Evolutionary conservation across 2,888 invertebrate genomes (phyloP).

Genomic region (Nephrotoma flavescens): DNA sequence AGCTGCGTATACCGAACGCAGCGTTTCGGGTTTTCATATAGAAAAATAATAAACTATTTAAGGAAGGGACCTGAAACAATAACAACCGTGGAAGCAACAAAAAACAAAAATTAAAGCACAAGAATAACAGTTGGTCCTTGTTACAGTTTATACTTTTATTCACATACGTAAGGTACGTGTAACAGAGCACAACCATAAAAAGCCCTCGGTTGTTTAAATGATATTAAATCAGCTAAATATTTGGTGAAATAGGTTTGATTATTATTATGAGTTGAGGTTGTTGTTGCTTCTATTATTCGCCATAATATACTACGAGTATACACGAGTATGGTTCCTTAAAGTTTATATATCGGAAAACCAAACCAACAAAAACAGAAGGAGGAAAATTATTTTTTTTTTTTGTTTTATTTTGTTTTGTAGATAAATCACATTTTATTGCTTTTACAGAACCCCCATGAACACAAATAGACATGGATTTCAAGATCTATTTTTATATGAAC

Average conservation of each 20-base stretch:
- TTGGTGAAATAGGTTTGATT: neutral
- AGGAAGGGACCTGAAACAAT: neutral
- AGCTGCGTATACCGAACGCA: neutral
- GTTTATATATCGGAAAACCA: neutral
- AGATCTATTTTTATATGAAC: constrained; percentile 8
- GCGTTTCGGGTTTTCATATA: neutral
- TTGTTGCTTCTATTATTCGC: neutral
- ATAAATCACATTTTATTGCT: constrained; percentile 6
- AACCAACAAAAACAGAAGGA: neutral
- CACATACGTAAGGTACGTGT: too few relatives aligned
- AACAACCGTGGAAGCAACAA: neutral
- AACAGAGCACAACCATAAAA: neutral
- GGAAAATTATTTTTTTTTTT: neutral
- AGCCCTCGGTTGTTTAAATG: neutral
- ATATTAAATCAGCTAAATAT: constrained; percentile 3
- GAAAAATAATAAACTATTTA: neutral
- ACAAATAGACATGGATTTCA: constrained; percentile 6
- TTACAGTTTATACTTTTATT: neutral
- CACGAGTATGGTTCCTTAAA: neutral
- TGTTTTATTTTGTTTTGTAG: neutral
- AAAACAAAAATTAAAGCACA: neutral
- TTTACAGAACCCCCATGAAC: constrained; percentile 1
- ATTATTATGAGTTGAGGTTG: neutral
- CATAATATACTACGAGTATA: neutral
- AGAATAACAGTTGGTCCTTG: neutral